Base-by-base conservation (phyloP, 2,888 invertebrate genomes). In the Cephus nigrinus region DNA sequence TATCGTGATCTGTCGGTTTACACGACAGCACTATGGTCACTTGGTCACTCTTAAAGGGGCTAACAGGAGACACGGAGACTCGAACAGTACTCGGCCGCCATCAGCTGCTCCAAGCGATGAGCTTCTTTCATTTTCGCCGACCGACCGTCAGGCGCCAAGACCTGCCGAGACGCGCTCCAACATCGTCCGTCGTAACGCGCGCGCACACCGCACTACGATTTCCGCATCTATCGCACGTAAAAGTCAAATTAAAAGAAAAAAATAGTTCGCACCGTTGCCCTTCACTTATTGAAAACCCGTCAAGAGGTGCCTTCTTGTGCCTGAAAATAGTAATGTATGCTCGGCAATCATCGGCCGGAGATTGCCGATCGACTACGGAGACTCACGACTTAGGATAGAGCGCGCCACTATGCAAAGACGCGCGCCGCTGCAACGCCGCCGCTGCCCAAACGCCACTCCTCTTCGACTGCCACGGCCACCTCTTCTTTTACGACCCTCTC, bases 271-370 rank as follows among this genome's bases (percentile, higher is more conserved):
- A 84, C 86, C 87, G 86, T 85, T 86, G 88, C 87, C 87, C 88
- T 87, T 88, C 87, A 87, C 88, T 88, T 88, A 88, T 88, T 84
- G 89, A 88, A 88, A 88, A 87, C 87, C 88, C 88, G 88, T 88
- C 87, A 87, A 88, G 88, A 89, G 87, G 85, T 89, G 86, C 86
- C 88, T 86, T 88, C 85, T 78, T 86, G 90, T 90, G 89, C 88
- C 90, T 90, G 88, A 90, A 90, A 90, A 90, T 90, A 90, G 90
- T 89, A 90, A 89, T 89, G 87, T 85, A 84, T 84, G 84, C 83
- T 89, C 89, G 89, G 88, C 84, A 81, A 88, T 88, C 86, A 83
- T 88, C 87, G 89, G 84, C 69, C 85, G 85, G 75, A 85, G 82
- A 78, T 79, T 71, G 23, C 76, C 86, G 86, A 86, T 77, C 74